These are phyloP conservation scores for Halyomorpha halys DNA, from an alignment of 1,140 invertebrate genomes.

Conservation along the genomic window DNA sequence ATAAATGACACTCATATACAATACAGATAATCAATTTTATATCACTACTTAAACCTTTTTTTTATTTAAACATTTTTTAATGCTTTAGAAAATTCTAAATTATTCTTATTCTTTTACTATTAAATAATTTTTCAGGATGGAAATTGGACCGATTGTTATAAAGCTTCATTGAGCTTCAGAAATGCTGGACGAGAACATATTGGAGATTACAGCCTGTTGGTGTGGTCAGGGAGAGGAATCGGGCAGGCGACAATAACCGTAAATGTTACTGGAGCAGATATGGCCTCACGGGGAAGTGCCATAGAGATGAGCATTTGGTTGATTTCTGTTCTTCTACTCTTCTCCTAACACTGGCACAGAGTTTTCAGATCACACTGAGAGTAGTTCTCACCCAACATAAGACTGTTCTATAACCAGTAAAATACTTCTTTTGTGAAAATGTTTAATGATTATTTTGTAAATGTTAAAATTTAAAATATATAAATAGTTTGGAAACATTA, in stretches of 20 bases:
- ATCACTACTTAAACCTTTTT: too few relatives aligned
- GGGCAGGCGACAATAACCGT: slow-evolving; percentile 28
- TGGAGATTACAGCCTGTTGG: slow-evolving; percentile 29
- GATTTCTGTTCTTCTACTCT: background rate
- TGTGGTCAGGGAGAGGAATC: slow-evolving; percentile 29
- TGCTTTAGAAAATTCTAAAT: too few relatives aligned
- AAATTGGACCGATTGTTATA: slow-evolving; percentile 29
- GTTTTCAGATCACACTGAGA: too few relatives aligned
- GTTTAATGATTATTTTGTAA: too few relatives aligned
- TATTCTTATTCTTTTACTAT: background rate
- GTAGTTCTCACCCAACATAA: too few relatives aligned
- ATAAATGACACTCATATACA: too few relatives aligned
- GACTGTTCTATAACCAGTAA: too few relatives aligned
- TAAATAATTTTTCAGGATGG: slow-evolving; percentile 25
- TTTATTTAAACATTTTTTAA: too few relatives aligned
- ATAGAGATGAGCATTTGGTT: background rate
- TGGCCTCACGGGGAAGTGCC: background rate
- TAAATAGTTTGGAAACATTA: too few relatives aligned
- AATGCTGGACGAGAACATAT: slow-evolving; percentile 20
- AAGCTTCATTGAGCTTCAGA: slow-evolving; percentile 22
- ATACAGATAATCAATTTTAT: too few relatives aligned
- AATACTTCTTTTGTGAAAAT: too few relatives aligned
- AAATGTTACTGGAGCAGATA: slow-evolving; percentile 26
- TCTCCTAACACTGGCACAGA: slow-evolving; percentile 3
- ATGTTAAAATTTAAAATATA: too few relatives aligned